Evolutionary conservation across 2,888 invertebrate genomes (phyloP).

Genomic region (Patella ulyssiponensis): DNA sequence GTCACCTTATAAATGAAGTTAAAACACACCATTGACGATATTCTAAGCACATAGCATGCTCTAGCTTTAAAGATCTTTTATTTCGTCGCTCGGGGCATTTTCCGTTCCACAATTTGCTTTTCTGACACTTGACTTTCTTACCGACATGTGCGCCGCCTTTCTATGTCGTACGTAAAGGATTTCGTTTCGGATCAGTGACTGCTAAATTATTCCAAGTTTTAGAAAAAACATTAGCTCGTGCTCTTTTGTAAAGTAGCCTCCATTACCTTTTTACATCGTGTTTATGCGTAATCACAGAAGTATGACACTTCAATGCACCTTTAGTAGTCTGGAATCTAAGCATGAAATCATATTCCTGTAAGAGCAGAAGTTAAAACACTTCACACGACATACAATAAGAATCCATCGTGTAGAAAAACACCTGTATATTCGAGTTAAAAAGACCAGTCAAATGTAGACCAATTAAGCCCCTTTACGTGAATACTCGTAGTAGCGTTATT

Average conservation of each 20-base stretch:
- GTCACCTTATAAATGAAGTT: neutral
- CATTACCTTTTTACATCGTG: constrained; percentile 1
- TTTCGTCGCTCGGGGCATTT: constrained; percentile 1
- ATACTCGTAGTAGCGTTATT: too few species aligned
- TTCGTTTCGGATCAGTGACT: constrained; percentile 5
- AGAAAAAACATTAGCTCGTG: constrained; percentile 5
- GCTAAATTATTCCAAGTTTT: constrained; percentile 10
- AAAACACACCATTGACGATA: neutral
- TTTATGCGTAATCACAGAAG: constrained; percentile 3
- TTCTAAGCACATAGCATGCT: constrained; percentile 12
- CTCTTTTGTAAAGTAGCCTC: constrained; percentile 2
- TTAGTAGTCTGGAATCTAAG: neutral
- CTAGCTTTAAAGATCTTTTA: neutral
- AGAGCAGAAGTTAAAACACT: neutral
- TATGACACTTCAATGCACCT: constrained; percentile 10
- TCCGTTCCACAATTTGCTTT: neutral
- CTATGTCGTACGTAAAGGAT: neutral
- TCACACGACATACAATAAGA: neutral
- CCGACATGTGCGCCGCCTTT: constrained; percentile 10
- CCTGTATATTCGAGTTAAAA: constrained; percentile 3
- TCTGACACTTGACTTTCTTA: constrained; percentile 7
- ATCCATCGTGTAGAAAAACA: constrained; percentile 2
- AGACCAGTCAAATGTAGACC: constrained; percentile 11
- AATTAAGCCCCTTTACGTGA: neutral
- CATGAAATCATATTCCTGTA: constrained; percentile 1